Base-by-base conservation (phyloP, 2,113 vertebrate species). In the Colaptes auratus region DNA sequence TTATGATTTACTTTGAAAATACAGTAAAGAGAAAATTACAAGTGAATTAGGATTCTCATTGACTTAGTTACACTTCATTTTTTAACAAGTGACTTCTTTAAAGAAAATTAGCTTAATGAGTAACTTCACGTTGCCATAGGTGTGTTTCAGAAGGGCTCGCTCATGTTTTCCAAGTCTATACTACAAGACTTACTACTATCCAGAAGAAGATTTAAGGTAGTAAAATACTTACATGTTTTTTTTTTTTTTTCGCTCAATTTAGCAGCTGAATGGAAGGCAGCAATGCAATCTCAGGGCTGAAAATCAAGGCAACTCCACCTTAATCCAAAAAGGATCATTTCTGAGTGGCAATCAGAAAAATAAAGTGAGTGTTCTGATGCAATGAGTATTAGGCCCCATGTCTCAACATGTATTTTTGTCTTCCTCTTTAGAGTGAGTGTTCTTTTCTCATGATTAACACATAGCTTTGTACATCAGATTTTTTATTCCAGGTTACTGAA, bases 201-300 rank as follows among this genome's bases (percentile, higher is more conserved):
- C 24, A 42, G 73, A 90, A 77, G 39, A 71, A 56, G 52, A 70
- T 42, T 7, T 52, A 46, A 73, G 36, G 7, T 52, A 55, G 1
- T 82, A 10, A 82, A 53, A 77, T 14, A 27, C 70, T 58, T 96
- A 52, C 5, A 9, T 71, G 12, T 76, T n/a, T 71, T 61, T 33
- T 59, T 46, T 19, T 76, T n/a, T 71, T 61, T 33, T 59, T 46
- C 21, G 55, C 36, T 84, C 36, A 23, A 91, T 93, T 91, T 91
- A 97, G 96, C 92, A 98, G 86, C 97, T 98, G 82, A 98, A 98
- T 96, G 98, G 98, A 96, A 98, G 98, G 86, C 98, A 98, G 6
- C 92, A 96, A 30, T 95, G 91, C 63, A 96, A 71, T 94, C 95
- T 95, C 96, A 98, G 98, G 96, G 93, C 96, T 20, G 97, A 98